phyloP scores from a whole-genome alignment of 1,140 invertebrate genomes.

The Bathynomus jamesi region DNA sequence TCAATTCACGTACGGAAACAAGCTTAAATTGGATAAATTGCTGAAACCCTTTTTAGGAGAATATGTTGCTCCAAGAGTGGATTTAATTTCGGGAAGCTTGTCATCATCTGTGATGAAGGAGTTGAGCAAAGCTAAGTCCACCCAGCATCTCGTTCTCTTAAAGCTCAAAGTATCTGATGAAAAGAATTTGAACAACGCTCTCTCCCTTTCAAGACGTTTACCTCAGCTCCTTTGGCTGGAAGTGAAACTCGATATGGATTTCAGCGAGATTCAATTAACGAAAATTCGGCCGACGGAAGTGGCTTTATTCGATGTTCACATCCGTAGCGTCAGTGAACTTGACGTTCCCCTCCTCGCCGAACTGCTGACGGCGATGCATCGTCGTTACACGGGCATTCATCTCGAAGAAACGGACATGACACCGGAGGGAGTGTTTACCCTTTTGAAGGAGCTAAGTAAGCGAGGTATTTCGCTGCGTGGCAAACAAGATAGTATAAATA shows the following conservation, averaged over 20 bases:
- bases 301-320: constrained; percentile 25
- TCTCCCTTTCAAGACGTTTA: constrained; percentile 8
- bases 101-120: background rate
- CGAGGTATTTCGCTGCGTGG: constrained; percentile 15
- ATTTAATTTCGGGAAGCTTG: constrained; percentile 20
- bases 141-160: constrained; percentile 20
- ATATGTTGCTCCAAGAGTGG: constrained; percentile 17
- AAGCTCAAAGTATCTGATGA: constrained; percentile 22
- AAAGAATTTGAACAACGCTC: constrained; percentile 5
- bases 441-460: constrained; percentile 27
- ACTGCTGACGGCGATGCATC: constrained; percentile 20
- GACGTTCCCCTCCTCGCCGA: constrained; percentile 14
- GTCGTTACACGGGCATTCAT: constrained; percentile 27
- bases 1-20: constrained; percentile 26
- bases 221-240: constrained; percentile 25
- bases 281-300: constrained; percentile 7
- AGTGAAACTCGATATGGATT: constrained; percentile 26
- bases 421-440: constrained; percentile 25
- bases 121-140: constrained; percentile 7
- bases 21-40: constrained; percentile 18
- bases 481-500: constrained; percentile 10
- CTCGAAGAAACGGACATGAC: constrained; percentile 23
- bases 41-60: constrained; percentile 15
- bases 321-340: constrained; percentile 10
- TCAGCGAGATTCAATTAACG: constrained; percentile 17